Percentiles rank a stretch among this genome's conserved stretches.
Conservation (phyloP, 1,140 invertebrate species). For the Hermetia illucens region DNA sequence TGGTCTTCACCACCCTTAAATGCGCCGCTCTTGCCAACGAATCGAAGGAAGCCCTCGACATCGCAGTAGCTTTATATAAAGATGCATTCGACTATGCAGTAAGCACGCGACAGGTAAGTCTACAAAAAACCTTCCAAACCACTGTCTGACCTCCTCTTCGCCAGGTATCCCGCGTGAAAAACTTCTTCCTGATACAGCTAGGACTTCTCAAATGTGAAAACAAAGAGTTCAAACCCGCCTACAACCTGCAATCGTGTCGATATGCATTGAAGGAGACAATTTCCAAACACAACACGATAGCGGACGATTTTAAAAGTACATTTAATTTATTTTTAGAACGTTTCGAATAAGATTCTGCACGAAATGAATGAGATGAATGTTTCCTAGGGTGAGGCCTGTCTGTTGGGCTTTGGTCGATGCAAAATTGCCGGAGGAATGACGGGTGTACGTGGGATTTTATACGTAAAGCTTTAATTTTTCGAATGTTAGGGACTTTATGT, state of each 20-base stretch:
- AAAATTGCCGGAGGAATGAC: too few species aligned
- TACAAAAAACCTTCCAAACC: not conserved
- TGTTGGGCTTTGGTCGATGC: too few species aligned
- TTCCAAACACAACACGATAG: conserved; percentile 36
- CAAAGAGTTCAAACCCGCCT: conserved; percentile 36
- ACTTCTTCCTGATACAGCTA: conserved; percentile 48
- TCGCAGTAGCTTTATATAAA: conserved; percentile 39
- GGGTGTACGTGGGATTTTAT: too few species aligned
- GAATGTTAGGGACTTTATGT: too few species aligned
- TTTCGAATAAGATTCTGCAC: too few species aligned
- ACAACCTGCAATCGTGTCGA: conserved; percentile 43
- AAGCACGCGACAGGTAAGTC: conserved; percentile 18
- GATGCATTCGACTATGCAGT: conserved; percentile 41
- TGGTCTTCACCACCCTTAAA: conserved; percentile 40
- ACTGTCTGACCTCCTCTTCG: too few species aligned
- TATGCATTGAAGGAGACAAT: conserved; percentile 38
- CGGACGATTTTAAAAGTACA: conserved; percentile 35
- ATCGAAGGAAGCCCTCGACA: conserved; percentile 36
- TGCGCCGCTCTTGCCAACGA: conserved; percentile 39
- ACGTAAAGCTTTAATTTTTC: too few species aligned
- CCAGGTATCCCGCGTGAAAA: conserved; percentile 39
- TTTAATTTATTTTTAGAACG: conserved; percentile 40
- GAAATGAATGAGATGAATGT: too few species aligned
- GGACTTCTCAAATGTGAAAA: conserved; percentile 54
- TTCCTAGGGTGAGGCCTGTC: too few species aligned